Percentiles rank a stretch among this genome's conserved stretches.
Evolutionary conservation across 2,113 vertebrate genomes (phyloP).

Genomic region (Xenopus laevis): DNA sequence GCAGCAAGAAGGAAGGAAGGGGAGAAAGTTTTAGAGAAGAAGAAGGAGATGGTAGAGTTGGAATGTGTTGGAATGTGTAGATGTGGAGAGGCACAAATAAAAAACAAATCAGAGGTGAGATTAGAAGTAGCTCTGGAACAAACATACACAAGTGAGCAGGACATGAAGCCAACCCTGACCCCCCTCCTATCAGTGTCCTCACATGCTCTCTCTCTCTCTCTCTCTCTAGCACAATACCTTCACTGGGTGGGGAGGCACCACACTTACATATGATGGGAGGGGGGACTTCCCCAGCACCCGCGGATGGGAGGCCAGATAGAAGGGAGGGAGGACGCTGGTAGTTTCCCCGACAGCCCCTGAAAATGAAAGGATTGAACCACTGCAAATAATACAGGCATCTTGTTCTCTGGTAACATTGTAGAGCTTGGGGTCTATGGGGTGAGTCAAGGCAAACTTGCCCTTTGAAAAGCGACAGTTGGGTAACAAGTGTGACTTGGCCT

Average conservation of each 20-base stretch:
- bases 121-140: neutral
- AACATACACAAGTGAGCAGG: neutral
- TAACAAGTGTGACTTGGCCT: no score
- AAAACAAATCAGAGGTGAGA: neutral
- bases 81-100: no score
- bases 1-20: no score
- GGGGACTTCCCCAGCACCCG: conserved; percentile 30
- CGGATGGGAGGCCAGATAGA: neutral
- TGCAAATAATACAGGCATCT: no score
- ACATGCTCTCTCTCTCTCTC: conserved; percentile 32
- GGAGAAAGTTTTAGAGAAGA: no score
- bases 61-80: no score
- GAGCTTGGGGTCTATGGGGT: no score
- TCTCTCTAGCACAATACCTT: conserved; percentile 3
- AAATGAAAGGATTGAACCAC: no score
- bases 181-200: conserved; percentile 19
- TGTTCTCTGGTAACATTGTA: no score
- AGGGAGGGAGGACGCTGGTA: conserved; percentile 2
- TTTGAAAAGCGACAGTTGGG: no score
- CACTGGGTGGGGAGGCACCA: conserved; percentile 14
- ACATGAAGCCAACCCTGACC: neutral
- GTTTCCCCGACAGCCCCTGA: conserved; percentile 12
- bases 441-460: no score
- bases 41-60: no score
- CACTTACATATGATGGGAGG: neutral